Evolutionary conservation across 92 coral and sea anemone species (phyloP).

Genomic region (Siderastrea radians): DNA sequence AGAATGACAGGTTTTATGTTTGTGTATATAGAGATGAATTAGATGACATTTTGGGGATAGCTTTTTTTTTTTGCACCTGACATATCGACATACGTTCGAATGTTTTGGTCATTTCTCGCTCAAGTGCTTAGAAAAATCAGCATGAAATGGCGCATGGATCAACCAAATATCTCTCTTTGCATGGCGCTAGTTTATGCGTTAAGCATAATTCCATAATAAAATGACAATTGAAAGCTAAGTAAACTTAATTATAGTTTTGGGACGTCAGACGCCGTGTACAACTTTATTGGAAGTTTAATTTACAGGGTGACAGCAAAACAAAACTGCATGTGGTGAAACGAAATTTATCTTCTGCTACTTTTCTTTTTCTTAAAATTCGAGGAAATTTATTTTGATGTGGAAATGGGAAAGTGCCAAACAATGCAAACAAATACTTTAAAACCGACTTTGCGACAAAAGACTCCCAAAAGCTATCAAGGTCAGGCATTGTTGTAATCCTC

Average conservation of each 20-base stretch:
- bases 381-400: background rate
- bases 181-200: no score
- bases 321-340: background rate
- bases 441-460: conserved; percentile 3
- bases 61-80: no score
- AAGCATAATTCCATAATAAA: background rate
- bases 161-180: no score
- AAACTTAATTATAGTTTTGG: background rate
- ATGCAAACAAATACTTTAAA: background rate
- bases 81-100: no score
- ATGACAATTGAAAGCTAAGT: background rate
- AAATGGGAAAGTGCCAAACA: background rate
- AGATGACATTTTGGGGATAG: background rate
- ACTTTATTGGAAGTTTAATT: no score
- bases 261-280: background rate
- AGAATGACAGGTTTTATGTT: background rate
- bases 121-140: background rate
- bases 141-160: no score
- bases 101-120: background rate
- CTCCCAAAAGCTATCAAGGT: background rate
- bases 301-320: background rate
- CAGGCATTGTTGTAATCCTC: background rate
- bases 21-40: conserved; percentile 9
- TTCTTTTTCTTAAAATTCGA: background rate
- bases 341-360: background rate